Conservation (phyloP, 2,113 vertebrate genomes). For the Phodopus roborovskii region DNA sequence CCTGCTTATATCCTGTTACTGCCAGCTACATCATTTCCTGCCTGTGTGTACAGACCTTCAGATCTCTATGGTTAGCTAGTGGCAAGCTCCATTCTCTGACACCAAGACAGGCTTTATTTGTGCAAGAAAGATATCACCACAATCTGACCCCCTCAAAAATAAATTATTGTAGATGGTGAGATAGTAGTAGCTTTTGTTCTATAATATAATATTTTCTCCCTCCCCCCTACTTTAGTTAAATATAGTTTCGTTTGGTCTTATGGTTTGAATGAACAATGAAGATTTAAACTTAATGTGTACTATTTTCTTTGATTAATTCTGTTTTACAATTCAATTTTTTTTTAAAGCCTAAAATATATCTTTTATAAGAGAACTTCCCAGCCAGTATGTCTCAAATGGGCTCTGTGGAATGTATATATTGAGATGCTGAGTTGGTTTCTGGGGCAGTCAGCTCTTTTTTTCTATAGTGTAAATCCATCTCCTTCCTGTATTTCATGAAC, state of each 20-base stretch:
- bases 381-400: neutral
- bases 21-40: too few relatives aligned
- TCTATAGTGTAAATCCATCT: neutral
- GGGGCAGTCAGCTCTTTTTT: neutral
- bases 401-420: neutral
- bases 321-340: neutral
- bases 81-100: too few relatives aligned
- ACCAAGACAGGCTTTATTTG: too few relatives aligned
- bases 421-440: neutral
- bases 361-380: slow-evolving; percentile 35
- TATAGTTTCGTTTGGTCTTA: neutral
- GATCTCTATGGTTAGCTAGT: too few relatives aligned
- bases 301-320: slow-evolving; percentile 31
- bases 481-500: neutral
- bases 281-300: slow-evolving; percentile 8
- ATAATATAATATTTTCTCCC: neutral
- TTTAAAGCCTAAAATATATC: neutral
- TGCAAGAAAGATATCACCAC: too few relatives aligned
- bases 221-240: neutral
- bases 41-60: too few relatives aligned
- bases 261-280: neutral
- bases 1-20: too few relatives aligned
- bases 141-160: neutral
- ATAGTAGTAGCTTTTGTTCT: neutral
- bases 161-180: neutral